These are phyloP conservation scores for Watsonalla binaria DNA, from an alignment of 2,888 invertebrate species.

Conservation along the genomic window DNA sequence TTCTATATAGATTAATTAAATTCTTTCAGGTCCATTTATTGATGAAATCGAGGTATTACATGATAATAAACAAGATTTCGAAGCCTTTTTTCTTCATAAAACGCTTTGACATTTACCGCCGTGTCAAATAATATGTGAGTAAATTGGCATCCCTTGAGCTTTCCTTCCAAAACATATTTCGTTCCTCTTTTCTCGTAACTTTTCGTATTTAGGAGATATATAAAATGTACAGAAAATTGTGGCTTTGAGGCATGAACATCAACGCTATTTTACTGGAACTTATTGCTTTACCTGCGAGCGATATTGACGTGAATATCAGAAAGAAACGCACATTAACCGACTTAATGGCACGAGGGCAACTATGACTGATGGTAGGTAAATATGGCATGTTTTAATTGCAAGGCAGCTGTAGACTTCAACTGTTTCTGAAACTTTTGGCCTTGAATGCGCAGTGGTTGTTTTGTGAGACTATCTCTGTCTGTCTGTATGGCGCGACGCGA, in stretches of 20 bases:
- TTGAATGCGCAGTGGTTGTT: too few species aligned
- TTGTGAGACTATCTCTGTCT: too few species aligned
- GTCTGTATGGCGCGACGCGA: too few species aligned
- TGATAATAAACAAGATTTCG: too few species aligned
- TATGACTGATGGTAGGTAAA: neutral
- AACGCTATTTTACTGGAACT: neutral
- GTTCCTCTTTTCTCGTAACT: neutral
- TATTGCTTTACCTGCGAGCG: neutral
- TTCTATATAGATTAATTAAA: too few species aligned
- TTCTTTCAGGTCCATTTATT: too few species aligned
- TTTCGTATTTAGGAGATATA: neutral
- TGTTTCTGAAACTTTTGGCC: too few species aligned
- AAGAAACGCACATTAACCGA: neutral
- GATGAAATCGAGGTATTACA: too few species aligned
- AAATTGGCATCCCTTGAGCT: neutral
- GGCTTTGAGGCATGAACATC: constrained; percentile 18
- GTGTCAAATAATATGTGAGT: neutral
- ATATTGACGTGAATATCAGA: neutral
- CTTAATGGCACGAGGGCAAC: neutral
- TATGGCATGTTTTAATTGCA: neutral
- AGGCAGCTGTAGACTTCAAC: too few species aligned
- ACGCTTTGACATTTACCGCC: neutral
- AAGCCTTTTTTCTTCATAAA: neutral
- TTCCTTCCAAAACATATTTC: neutral
- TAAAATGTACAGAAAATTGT: constrained; percentile 8